Percentiles rank a stretch among this genome's conserved stretches.
Conservation (phyloP, 2,797 vertebrate genomes). For the Pipistrellus kuhlii region DNA sequence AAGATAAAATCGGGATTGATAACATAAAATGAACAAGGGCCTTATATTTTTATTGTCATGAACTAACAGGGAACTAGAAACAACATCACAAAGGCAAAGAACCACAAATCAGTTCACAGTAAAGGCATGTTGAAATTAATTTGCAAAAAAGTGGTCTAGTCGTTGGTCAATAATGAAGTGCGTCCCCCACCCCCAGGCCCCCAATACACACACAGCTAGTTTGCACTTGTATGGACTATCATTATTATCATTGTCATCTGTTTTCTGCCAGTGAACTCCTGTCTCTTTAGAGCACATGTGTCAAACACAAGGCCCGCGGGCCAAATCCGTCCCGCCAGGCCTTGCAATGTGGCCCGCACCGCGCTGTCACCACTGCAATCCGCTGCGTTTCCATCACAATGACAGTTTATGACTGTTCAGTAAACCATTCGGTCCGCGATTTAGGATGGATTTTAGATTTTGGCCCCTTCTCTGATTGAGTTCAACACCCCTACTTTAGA, state of each 20-base stretch:
- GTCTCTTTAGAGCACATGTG: background rate
- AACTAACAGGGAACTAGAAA: background rate
- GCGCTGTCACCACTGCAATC: no score
- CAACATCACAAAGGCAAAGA: background rate
- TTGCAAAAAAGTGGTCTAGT: slow-evolving; percentile 36
- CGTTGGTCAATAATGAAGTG: background rate
- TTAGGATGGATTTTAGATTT: no score
- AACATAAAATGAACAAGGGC: background rate
- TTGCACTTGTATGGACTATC: slow-evolving; percentile 28
- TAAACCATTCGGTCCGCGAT: no score
- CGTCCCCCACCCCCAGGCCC: background rate
- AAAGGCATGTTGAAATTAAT: slow-evolving; percentile 21
- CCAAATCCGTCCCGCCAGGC: no score
- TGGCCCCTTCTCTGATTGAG: no score
- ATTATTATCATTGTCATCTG: background rate
- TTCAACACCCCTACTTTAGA: no score
- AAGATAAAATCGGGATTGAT: background rate
- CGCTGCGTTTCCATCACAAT: no score
- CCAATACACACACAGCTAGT: background rate
- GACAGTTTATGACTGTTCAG: no score
- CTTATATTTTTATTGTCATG: background rate
- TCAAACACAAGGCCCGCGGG: no score
- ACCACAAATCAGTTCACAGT: background rate
- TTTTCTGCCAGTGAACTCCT: slow-evolving; percentile 18
- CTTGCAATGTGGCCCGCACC: no score